Evolutionary conservation across 2,797 vertebrate genomes (phyloP).

Genomic region (Vultur gryphus): DNA sequence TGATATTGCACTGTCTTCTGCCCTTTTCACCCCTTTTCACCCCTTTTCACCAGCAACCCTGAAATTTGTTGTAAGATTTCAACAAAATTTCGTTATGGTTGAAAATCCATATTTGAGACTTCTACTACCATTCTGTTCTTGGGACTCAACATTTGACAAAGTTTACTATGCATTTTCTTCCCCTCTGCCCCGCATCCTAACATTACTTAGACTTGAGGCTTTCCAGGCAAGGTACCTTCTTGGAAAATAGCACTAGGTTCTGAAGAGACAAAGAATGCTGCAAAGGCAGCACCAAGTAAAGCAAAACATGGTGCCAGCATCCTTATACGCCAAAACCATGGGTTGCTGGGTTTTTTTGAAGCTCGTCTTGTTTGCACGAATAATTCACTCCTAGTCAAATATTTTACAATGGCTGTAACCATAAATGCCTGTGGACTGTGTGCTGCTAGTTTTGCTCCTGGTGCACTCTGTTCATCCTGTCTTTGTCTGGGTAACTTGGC

Average conservation of each 20-base stretch:
- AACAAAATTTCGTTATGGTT: not conserved
- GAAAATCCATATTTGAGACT: not conserved
- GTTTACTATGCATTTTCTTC: not conserved
- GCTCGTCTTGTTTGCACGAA: not conserved
- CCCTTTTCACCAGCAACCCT: not conserved
- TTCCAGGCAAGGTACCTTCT: not conserved
- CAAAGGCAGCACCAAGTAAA: not conserved
- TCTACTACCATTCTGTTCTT: not conserved
- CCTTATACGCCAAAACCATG: not conserved
- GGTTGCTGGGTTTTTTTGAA: not conserved
- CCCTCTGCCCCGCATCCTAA: rapidly evolving
- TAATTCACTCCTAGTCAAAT: not conserved
- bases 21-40: not conserved
- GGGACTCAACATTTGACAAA: not conserved
- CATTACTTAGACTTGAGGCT: not conserved
- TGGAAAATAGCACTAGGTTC: not conserved
- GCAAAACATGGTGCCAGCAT: not conserved
- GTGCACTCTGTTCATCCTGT: not conserved
- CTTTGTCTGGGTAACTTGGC: not conserved
- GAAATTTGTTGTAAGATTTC: not conserved
- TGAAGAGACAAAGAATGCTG: not conserved
- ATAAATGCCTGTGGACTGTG: not conserved
- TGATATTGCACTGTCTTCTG: not conserved
- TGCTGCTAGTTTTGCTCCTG: not conserved
- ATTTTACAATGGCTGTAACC: not conserved